Conservation (phyloP, 2,888 invertebrate genomes). For the Nephrotoma appendiculata region DNA sequence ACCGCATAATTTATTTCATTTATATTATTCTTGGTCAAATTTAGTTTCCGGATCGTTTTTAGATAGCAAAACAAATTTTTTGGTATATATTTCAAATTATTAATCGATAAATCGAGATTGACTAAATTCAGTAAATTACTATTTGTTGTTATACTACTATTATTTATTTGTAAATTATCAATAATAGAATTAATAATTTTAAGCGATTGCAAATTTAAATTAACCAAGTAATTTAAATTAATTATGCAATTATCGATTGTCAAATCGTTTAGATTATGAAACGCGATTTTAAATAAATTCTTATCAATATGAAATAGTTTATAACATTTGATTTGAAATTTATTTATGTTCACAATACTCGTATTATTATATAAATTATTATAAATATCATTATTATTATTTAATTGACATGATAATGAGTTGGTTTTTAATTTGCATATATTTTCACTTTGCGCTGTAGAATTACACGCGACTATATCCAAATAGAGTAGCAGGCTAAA, state of each 20-base stretch:
- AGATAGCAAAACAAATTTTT: constrained; percentile 57
- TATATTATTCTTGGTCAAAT: constrained; percentile 60
- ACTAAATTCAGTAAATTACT: constrained; percentile 51
- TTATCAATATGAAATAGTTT: not conserved
- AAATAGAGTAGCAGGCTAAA: not conserved
- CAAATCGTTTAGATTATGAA: constrained; percentile 36
- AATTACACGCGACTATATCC: not conserved
- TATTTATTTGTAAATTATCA: constrained; percentile 58
- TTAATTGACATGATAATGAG: not conserved
- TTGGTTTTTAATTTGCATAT: not conserved
- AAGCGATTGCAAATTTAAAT: constrained; percentile 49
- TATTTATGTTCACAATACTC: not conserved
- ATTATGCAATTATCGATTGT: constrained; percentile 65
- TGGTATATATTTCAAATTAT: constrained; percentile 62
- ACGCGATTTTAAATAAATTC: constrained; percentile 1
- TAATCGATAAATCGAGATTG: constrained; percentile 54
- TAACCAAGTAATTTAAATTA: constrained; percentile 50
- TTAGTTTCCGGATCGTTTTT: constrained; percentile 49
- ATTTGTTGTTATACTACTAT: constrained; percentile 42
- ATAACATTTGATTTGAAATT: not conserved
- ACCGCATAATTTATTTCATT: constrained; percentile 44
- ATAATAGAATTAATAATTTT: constrained; percentile 61
- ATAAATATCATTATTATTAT: constrained; percentile 1
- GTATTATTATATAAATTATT: constrained; percentile 3
- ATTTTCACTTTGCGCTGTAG: not conserved